Conservation (phyloP, 2,888 invertebrate species). For the Xylota segnis region DNA sequence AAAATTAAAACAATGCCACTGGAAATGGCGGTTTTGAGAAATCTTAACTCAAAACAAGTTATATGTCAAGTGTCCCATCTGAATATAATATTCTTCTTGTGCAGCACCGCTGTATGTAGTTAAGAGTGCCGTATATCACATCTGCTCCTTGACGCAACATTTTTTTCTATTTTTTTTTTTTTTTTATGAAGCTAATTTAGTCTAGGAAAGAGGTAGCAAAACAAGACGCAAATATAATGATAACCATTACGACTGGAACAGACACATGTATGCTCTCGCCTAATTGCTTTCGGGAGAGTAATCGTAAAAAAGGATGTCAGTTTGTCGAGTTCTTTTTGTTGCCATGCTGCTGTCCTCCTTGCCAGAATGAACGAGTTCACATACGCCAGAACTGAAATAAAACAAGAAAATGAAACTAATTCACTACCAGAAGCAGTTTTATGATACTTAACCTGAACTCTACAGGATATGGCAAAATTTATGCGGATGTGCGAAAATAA, state of each 20-base stretch:
- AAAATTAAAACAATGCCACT: neutral
- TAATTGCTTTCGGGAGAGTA: slow-evolving; percentile 51
- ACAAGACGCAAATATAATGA: slow-evolving; percentile 52
- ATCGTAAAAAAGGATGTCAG: slow-evolving; percentile 48
- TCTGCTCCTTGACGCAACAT: slow-evolving; percentile 7
- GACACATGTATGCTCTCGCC: slow-evolving; percentile 13
- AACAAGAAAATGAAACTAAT: slow-evolving; percentile 42
- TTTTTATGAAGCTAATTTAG: slow-evolving; percentile 14
- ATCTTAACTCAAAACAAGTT: slow-evolving; percentile 21
- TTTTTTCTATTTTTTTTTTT: too few relatives aligned
- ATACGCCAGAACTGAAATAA: slow-evolving; percentile 11
- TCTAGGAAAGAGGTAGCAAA: slow-evolving; percentile 23
- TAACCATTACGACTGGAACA: slow-evolving; percentile 42
- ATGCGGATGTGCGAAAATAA: slow-evolving; percentile 43
- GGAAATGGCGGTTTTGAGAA: slow-evolving; percentile 12
- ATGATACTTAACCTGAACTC: slow-evolving; percentile 43
- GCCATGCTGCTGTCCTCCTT: neutral
- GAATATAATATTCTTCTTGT: slow-evolving; percentile 25
- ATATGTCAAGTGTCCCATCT: slow-evolving; percentile 22
- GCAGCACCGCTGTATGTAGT: neutral
- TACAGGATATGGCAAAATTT: slow-evolving; percentile 25
- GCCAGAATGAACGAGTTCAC: neutral
- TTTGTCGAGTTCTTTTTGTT: slow-evolving; percentile 30
- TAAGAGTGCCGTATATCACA: neutral
- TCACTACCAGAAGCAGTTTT: slow-evolving; percentile 24